These are phyloP conservation scores for Acronicta psi DNA, from an alignment of 2,888 invertebrate species.

Conservation along the genomic window DNA sequence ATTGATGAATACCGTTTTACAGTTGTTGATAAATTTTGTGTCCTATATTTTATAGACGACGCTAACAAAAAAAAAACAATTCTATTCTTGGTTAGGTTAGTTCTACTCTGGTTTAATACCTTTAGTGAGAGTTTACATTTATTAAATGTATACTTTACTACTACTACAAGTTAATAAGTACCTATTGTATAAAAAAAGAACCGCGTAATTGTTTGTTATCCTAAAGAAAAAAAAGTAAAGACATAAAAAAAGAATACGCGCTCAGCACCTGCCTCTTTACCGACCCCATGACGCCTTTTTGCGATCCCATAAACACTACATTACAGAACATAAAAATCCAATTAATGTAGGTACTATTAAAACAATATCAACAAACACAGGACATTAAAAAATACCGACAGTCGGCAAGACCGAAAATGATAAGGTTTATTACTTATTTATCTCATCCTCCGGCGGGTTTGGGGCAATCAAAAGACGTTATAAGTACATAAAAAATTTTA, in stretches of 20 bases:
- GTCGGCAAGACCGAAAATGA: slow-evolving; percentile 56
- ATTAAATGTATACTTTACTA: no score
- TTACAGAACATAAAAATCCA: slow-evolving; percentile 73
- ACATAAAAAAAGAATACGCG: neutral
- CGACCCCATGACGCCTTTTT: slow-evolving; percentile 32
- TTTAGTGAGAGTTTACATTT: no score
- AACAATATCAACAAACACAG: slow-evolving; percentile 67
- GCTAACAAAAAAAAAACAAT: no score
- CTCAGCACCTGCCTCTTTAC: neutral
- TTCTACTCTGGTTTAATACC: no score
- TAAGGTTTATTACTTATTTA: slow-evolving; percentile 67
- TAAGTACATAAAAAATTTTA: slow-evolving; percentile 76
- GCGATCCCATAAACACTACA: slow-evolving; percentile 49
- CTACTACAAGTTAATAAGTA: no score
- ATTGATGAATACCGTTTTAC: no score
- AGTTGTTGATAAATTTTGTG: no score
- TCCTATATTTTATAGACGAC: no score
- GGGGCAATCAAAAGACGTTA: slow-evolving; percentile 67
- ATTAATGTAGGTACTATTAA: slow-evolving; percentile 80
- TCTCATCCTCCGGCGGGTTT: slow-evolving; percentile 56
- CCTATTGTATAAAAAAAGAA: no score
- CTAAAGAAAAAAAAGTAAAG: no score
- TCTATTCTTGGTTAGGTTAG: no score
- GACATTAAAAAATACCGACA: slow-evolving; percentile 49
- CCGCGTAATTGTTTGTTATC: no score